These are phyloP conservation scores for Pararge aegeria DNA, from an alignment of 1,140 invertebrate species.

Conservation along the genomic window DNA sequence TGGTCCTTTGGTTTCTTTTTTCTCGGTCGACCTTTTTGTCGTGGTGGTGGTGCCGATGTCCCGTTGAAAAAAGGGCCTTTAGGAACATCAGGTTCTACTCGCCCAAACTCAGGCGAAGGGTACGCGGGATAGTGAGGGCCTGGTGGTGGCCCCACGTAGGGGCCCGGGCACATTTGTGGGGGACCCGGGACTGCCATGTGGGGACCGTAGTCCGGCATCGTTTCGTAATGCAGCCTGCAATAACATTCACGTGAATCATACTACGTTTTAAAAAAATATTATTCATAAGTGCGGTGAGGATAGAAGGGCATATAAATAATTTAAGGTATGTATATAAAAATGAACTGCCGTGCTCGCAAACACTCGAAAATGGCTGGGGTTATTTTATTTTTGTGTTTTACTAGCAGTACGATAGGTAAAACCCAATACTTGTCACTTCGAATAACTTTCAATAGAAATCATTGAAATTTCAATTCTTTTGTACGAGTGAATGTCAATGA, in stretches of 20 bases:
- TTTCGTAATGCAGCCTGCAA: slow-evolving; percentile 89
- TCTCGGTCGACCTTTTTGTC: slow-evolving; percentile 94
- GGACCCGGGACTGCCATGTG: slow-evolving; percentile 80
- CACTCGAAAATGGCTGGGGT: too few relatives aligned
- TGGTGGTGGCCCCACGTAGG: slow-evolving; percentile 74
- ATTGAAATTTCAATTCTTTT: too few relatives aligned
- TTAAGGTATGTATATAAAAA: too few relatives aligned
- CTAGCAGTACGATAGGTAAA: too few relatives aligned
- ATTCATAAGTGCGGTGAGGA: too few relatives aligned
- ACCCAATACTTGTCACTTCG: too few relatives aligned
- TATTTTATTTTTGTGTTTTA: too few relatives aligned
- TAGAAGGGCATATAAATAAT: too few relatives aligned
- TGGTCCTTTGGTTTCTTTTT: slow-evolving; percentile 95
- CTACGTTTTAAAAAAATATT: too few relatives aligned
- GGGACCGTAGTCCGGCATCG: slow-evolving; percentile 80
- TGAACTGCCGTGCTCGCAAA: too few relatives aligned
- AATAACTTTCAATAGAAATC: too few relatives aligned
- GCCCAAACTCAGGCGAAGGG: slow-evolving; percentile 78
- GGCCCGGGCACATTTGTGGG: slow-evolving; percentile 82
- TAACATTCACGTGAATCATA: not conserved
- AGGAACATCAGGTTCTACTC: slow-evolving; percentile 84
- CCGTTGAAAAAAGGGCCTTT: slow-evolving; percentile 85
- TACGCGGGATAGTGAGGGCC: slow-evolving; percentile 79
- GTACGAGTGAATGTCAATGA: too few relatives aligned
- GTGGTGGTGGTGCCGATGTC: slow-evolving; percentile 81